Evolutionary conservation across 2,113 vertebrate species (phyloP).

Genomic region (Prolemur simus): DNA sequence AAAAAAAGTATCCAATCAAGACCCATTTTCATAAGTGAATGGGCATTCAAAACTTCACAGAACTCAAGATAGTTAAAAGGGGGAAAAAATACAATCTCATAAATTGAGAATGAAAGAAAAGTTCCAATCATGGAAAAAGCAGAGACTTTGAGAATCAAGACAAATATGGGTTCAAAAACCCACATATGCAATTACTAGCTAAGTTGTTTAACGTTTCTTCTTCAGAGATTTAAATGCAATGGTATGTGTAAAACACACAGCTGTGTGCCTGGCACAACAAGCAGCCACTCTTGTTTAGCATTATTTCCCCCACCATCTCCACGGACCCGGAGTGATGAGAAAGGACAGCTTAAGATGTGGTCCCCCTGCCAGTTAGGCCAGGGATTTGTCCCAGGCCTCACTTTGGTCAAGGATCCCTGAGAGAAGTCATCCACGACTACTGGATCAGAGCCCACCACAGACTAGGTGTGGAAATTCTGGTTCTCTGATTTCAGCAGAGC

Average conservation of each 20-base stretch:
- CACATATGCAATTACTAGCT: not conserved
- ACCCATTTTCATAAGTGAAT: constrained; percentile 30
- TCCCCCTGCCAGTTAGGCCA: not conserved
- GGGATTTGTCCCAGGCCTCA: not conserved
- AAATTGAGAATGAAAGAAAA: not conserved
- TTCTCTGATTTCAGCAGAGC: not conserved
- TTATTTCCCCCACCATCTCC: not conserved
- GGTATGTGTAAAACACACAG: not conserved
- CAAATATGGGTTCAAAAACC: not conserved
- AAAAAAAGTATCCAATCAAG: not conserved
- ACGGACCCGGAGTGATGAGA: not conserved
- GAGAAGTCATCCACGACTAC: not conserved
- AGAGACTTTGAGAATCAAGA: not conserved
- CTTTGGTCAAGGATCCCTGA: not conserved
- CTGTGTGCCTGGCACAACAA: not conserved
- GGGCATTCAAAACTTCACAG: not conserved
- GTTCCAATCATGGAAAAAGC: not conserved
- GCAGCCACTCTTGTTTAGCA: not conserved
- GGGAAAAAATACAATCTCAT: not conserved
- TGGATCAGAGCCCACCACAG: not conserved
- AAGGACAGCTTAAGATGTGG: not conserved
- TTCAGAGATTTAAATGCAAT: not conserved
- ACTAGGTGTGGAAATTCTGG: not conserved
- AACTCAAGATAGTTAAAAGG: not conserved
- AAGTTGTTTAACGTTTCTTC: not conserved